Conservation (phyloP, 2,797 vertebrate genomes). For the Acrocephalus scirpaceus region DNA sequence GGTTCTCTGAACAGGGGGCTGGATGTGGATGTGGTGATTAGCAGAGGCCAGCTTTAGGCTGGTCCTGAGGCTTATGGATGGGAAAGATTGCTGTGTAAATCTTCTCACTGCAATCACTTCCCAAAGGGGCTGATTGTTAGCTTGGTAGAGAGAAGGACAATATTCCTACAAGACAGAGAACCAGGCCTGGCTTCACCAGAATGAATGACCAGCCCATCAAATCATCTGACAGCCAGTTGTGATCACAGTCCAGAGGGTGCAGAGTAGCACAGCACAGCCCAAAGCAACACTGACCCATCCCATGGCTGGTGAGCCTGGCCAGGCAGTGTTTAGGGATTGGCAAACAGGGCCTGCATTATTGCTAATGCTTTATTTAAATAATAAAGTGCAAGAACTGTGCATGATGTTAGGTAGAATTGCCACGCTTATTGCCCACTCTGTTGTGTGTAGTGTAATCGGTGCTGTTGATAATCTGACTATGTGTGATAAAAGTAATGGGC, state of each 20-base stretch:
- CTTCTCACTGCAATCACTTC: not conserved
- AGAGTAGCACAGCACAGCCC: not conserved
- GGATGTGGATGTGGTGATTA: not conserved
- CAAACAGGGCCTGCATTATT: not conserved
- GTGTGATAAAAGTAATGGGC: not conserved
- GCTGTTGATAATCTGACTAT: not conserved
- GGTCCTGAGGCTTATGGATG: rapidly evolving
- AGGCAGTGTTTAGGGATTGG: not conserved
- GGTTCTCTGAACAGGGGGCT: not conserved
- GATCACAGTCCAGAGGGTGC: not conserved
- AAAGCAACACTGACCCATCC: not conserved
- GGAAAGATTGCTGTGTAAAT: not conserved
- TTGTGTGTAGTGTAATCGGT: not conserved
- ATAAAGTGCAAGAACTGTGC: not conserved
- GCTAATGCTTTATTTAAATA: not conserved
- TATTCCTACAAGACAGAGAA: not conserved
- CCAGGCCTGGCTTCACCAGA: not conserved
- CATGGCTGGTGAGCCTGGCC: rapidly evolving
- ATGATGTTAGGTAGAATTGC: not conserved
- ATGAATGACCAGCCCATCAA: not conserved
- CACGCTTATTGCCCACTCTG: rapidly evolving
- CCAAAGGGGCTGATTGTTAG: not conserved
- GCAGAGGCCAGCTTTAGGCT: not conserved
- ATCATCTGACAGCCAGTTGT: not conserved
- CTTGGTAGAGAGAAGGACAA: not conserved